phyloP scores from a whole-genome alignment of 1,140 invertebrate species.

The Euschistus heros region DNA sequence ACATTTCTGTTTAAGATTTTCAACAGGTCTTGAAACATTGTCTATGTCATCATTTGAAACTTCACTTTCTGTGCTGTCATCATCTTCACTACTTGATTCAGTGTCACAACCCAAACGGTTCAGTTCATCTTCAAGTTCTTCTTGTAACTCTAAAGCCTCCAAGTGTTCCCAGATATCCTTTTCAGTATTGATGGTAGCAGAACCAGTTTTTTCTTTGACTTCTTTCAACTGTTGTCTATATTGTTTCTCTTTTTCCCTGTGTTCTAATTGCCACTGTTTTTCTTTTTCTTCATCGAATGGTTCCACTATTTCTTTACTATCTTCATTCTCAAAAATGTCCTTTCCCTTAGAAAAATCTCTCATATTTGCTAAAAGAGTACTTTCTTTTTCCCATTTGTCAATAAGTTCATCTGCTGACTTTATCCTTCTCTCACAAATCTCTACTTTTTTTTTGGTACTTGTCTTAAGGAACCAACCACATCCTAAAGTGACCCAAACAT shows the following conservation, averaged over 20 bases:
- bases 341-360: slow-evolving; percentile 34
- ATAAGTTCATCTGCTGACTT: slow-evolving; percentile 42
- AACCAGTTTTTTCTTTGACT: slow-evolving; percentile 34
- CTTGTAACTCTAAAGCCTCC: slow-evolving; percentile 43
- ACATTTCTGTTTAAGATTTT: too few species aligned
- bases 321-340: slow-evolving; percentile 35
- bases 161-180: slow-evolving; percentile 40
- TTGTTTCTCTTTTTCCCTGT: slow-evolving; percentile 40
- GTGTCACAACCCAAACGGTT: slow-evolving; percentile 21
- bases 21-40: background rate
- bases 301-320: slow-evolving; percentile 41
- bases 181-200: slow-evolving; percentile 33
- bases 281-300: slow-evolving; percentile 44
- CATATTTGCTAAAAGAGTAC: slow-evolving; percentile 37
- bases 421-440: slow-evolving; percentile 49
- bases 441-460: slow-evolving; percentile 50
- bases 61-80: slow-evolving; percentile 7
- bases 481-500: slow-evolving; percentile 53
- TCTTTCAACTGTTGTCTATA: slow-evolving; percentile 38
- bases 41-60: background rate
- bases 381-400: slow-evolving; percentile 38
- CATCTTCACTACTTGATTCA: slow-evolving; percentile 17
- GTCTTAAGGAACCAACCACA: slow-evolving; percentile 61
- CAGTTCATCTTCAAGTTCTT: slow-evolving; percentile 41
- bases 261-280: slow-evolving; percentile 42